A percentile compares a stretch with the other conserved stretches of the same genome.
Conservation (phyloP, 2,888 invertebrate species). For the Thereva unica region DNA sequence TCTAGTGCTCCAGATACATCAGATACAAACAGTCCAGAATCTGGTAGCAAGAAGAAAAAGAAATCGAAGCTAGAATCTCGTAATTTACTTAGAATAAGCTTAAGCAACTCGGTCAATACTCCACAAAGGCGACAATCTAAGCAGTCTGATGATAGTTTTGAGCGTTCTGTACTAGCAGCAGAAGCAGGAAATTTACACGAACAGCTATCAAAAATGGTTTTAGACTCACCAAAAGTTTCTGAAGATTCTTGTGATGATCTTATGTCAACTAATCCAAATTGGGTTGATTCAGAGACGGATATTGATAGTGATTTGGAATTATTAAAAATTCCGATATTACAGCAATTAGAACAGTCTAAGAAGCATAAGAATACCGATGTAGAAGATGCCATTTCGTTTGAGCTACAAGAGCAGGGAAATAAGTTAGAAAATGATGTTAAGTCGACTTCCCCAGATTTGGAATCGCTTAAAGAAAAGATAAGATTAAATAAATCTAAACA, state of each 20-base stretch:
- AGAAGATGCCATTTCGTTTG: neutral
- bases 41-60: neutral
- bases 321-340: conserved; percentile 37
- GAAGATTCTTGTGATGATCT: conserved; percentile 40
- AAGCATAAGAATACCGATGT: neutral
- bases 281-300: conserved; percentile 39
- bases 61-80: neutral
- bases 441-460: conserved; percentile 12
- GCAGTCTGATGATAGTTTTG: conserved; percentile 1
- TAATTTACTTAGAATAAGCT: conserved; percentile 46
- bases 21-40: neutral
- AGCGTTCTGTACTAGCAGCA: neutral
- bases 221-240: neutral
- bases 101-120: conserved; percentile 46
- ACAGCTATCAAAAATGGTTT: conserved; percentile 35
- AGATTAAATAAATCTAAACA: conserved; percentile 36
- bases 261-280: conserved; percentile 38
- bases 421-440: too few relatives aligned
- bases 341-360: conserved; percentile 23
- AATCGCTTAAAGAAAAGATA: conserved; percentile 38
- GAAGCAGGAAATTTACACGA: conserved; percentile 3
- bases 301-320: conserved; percentile 38
- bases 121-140: conserved; percentile 41
- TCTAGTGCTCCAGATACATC: neutral
- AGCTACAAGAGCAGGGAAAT: neutral